Percentiles rank a stretch among this genome's conserved stretches.
Conservation (phyloP, 2,797 vertebrate species). For the Gymnoscopelus braueri region DNA sequence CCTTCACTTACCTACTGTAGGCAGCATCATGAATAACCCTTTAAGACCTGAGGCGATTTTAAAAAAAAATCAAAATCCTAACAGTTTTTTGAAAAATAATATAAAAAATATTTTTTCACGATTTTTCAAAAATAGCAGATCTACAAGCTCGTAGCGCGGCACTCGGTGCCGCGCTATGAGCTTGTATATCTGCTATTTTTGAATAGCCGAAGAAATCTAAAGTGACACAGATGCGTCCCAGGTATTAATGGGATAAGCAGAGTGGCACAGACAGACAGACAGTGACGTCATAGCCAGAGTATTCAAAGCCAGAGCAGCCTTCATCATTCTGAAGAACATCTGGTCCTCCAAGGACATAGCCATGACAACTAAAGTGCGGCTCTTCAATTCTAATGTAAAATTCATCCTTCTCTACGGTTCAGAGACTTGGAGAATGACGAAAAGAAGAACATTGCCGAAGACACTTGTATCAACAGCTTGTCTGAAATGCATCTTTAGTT, state of each 20-base stretch:
- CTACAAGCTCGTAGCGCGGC: too few relatives aligned
- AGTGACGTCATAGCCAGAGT: slow-evolving; percentile 53
- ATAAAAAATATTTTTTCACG: too few relatives aligned
- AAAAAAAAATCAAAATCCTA: too few relatives aligned
- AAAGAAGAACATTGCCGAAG: neutral
- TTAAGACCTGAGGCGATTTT: too few relatives aligned
- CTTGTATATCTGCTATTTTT: too few relatives aligned
- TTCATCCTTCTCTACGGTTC: slow-evolving; percentile 4
- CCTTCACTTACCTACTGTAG: neutral
- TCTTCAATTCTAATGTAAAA: slow-evolving; percentile 8
- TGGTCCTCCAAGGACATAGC: neutral
- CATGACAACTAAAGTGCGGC: neutral
- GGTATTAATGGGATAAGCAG: too few relatives aligned
- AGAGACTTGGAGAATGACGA: slow-evolving; percentile 7
- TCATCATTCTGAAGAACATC: neutral
- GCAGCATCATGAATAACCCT: slow-evolving; percentile 5
- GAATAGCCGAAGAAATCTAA: too few relatives aligned
- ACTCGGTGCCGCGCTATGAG: too few relatives aligned
- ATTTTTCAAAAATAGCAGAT: too few relatives aligned
- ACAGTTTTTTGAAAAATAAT: too few relatives aligned
- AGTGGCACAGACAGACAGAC: neutral
- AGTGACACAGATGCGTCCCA: too few relatives aligned
- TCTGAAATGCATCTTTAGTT: neutral
- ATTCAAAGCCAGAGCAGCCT: slow-evolving; percentile 54
- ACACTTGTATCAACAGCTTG: neutral